Evolutionary conservation across 2,113 vertebrate genomes (phyloP).

Genomic region (Atractosteus spatula): DNA sequence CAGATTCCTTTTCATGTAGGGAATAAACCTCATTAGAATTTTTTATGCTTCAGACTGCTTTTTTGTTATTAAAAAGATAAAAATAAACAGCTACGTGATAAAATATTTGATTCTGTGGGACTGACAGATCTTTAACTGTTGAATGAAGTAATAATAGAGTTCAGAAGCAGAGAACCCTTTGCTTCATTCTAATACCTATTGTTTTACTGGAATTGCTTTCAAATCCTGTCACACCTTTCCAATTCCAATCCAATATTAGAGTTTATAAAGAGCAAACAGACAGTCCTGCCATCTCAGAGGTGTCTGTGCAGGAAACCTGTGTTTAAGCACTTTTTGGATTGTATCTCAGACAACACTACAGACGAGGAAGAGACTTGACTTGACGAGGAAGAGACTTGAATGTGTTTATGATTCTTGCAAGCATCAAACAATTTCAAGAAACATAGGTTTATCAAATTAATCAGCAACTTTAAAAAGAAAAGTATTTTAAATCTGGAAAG

Average conservation of each 20-base stretch:
- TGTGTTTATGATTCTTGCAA: too few species aligned
- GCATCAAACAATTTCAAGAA: too few species aligned
- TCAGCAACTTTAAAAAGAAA: too few species aligned
- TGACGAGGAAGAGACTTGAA: too few species aligned
- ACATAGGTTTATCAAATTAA: too few species aligned
- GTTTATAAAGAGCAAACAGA: neutral
- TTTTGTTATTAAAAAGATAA: constrained; percentile 9
- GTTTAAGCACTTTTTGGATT: too few species aligned
- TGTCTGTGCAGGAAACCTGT: too few species aligned
- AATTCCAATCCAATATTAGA: neutral
- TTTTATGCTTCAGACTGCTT: neutral
- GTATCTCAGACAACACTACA: too few species aligned
- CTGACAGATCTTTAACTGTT: neutral
- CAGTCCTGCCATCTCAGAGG: neutral
- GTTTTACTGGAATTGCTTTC: neutral
- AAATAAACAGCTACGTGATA: constrained; percentile 4
- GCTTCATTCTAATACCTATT: neutral
- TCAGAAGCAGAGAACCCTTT: neutral
- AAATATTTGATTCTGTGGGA: neutral
- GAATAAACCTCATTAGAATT: neutral
- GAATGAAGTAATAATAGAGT: constrained; percentile 5
- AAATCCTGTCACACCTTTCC: neutral
- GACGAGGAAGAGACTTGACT: too few species aligned
- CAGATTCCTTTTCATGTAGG: neutral
- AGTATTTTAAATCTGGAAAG: too few species aligned